A percentile compares a stretch with the other conserved stretches of the same genome.
These are phyloP conservation scores for Trinectes maculatus DNA, from an alignment of 2,113 vertebrate species.

Conservation along the genomic window DNA sequence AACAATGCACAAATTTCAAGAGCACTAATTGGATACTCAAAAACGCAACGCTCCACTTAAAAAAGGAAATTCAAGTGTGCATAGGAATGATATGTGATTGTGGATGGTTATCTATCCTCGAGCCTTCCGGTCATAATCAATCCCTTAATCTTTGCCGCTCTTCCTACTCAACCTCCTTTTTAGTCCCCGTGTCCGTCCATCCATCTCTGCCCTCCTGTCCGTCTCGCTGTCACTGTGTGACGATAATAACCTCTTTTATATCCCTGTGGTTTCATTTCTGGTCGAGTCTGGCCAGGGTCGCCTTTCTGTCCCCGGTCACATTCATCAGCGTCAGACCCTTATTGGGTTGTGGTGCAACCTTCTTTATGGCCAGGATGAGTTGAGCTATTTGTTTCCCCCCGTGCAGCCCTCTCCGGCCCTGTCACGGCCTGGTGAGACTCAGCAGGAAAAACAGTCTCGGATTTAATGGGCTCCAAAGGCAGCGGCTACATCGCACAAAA, in stretches of 20 bases:
- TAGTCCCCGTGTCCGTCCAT: constrained; percentile 74
- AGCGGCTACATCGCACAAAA: constrained; percentile 53
- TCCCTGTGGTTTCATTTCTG: constrained; percentile 85
- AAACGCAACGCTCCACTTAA: background rate
- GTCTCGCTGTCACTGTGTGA: constrained; percentile 76
- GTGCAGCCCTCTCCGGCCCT: constrained; percentile 76
- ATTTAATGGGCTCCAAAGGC: constrained; percentile 81
- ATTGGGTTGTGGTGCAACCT: constrained; percentile 83
- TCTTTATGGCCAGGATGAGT: constrained; percentile 83
- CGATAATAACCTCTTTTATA: constrained; percentile 85
- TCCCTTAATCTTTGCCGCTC: constrained; percentile 62
- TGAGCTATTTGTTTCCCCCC: constrained; percentile 83
- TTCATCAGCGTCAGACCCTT: constrained; percentile 86
- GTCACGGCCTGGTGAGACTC: constrained; percentile 80
- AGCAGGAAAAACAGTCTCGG: constrained; percentile 75
- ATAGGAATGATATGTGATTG: constrained; percentile 15
- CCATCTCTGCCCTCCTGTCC: constrained; percentile 76
- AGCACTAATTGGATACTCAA: background rate
- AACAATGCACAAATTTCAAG: background rate
- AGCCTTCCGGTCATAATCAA: constrained; percentile 54
- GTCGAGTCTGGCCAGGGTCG: constrained; percentile 80
- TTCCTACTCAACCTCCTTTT: constrained; percentile 71
- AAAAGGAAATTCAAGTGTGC: constrained; percentile 1
- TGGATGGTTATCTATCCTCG: constrained; percentile 37
- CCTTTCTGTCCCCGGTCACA: constrained; percentile 80